Evolutionary conservation across 2,113 vertebrate genomes (phyloP).

Genomic region (Damaliscus lunatus): DNA sequence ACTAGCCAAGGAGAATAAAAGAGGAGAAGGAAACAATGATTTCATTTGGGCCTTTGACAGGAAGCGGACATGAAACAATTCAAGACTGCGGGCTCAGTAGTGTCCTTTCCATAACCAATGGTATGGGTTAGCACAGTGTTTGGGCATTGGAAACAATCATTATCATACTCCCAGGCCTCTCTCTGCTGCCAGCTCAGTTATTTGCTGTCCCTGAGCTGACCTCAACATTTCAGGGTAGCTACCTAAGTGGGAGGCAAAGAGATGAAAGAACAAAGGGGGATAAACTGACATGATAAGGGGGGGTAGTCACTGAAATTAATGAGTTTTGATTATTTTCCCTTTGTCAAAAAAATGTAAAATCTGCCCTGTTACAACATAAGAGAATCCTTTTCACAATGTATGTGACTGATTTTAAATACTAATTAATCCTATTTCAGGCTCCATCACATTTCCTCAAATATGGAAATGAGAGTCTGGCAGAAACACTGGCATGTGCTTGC

Average conservation of each 20-base stretch:
- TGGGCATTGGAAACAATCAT: not conserved
- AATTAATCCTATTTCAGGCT: slow-evolving; percentile 28
- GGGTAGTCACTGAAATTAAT: not conserved
- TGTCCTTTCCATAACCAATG: not conserved
- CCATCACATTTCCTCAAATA: slow-evolving; percentile 32
- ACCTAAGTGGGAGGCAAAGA: not conserved
- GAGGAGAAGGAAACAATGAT: not conserved
- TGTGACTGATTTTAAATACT: slow-evolving; percentile 32
- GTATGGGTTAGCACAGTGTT: not conserved
- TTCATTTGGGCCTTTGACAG: not conserved
- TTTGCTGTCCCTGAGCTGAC: not conserved
- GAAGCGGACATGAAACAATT: not conserved
- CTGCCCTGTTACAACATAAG: slow-evolving; percentile 13
- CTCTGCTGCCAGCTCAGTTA: not conserved
- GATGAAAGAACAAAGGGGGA: not conserved
- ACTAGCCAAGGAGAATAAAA: not conserved
- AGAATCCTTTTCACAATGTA: slow-evolving; percentile 24
- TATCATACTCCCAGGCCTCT: not conserved
- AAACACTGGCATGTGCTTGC: slow-evolving; percentile 8
- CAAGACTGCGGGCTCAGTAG: not conserved
- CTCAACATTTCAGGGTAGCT: not conserved
- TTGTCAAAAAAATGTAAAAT: slow-evolving; percentile 46
- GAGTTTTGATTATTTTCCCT: slow-evolving; percentile 35
- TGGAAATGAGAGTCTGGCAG: slow-evolving; percentile 26
- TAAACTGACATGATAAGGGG: not conserved